Percentiles rank a stretch among this genome's conserved stretches.
Conservation (phyloP, 1,140 invertebrate species). For the Melanaphis sacchari region DNA sequence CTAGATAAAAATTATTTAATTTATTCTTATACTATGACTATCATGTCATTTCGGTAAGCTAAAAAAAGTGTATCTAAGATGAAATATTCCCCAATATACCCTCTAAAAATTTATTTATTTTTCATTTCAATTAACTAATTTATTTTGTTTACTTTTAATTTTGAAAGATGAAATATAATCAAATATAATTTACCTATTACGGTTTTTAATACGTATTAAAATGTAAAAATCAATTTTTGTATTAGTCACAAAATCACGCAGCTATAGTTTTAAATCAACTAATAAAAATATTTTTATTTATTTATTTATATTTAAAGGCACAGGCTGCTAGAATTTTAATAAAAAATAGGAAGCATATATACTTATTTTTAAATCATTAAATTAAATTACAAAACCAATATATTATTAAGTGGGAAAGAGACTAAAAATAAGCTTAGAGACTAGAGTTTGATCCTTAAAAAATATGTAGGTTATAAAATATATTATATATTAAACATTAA, state of each 20-base stretch:
- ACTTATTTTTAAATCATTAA: too few species aligned
- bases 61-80: neutral
- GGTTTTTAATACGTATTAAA: too few species aligned
- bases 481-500: neutral
- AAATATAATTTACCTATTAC: neutral
- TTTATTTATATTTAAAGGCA: too few species aligned
- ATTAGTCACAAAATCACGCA: too few species aligned
- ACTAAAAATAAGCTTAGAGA: too few species aligned
- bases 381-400: neutral
- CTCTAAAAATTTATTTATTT: neutral
- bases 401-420: neutral
- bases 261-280: too few species aligned
- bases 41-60: neutral
- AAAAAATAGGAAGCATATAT: too few species aligned
- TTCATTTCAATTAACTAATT: neutral
- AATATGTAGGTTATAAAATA: neutral
- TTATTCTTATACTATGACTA: neutral
- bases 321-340: too few species aligned
- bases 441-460: neutral
- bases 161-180: neutral
- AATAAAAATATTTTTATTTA: too few species aligned
- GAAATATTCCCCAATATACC: neutral
- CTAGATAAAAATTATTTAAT: neutral
- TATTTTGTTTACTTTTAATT: neutral
- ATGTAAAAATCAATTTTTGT: too few species aligned